Base-by-base conservation (phyloP, 1,140 invertebrate species). In the Tribolium madens region DNA sequence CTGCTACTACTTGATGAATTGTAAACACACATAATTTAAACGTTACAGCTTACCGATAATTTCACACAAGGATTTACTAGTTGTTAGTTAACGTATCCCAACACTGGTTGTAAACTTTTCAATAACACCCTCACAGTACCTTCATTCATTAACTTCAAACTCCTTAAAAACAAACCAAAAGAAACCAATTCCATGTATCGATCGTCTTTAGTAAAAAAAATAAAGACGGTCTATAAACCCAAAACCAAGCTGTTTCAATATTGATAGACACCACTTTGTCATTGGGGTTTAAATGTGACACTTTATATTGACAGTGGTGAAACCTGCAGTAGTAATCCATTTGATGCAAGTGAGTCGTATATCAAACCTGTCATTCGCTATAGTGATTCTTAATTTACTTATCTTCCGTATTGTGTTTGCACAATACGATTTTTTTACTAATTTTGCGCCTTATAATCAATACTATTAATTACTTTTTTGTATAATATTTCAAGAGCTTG, bases 361-460 rank as follows among this genome's bases (percentile, higher is more conserved):
- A 50, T 50, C 48, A 50, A 50, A 50, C n/a, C 48, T 50, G 48
- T 50, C 48, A 50, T 50, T 17, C 48, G 13, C 1, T 15, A 14
- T 14, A 50, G n/a, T 15, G 48, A 42, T 50, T 50, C 15, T 69
- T 69, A 69, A 31, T 17, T 69, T 21, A 33, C 31, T 69, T 33
- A 60, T n/a, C n/a, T n/a, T n/a, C n/a, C n/a, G n/a, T n/a, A n/a
- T n/a, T n/a, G n/a, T 10, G 18, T 26, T 60, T 31, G 18, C 17
- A 60, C 12, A 60, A 60, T n/a, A 31, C 14, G 4, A 13, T 42
- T 15, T 42, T 42, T 7, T 10, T 2, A 36, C 33, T 36, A 36
- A 36, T 36, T 36, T n/a, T n/a, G n/a, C n/a, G n/a, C n/a, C n/a
- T n/a, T n/a, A n/a, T n/a, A n/a, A n/a, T n/a, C n/a, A n/a, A n/a